Evolutionary conservation across 2,888 invertebrate genomes (phyloP).

Genomic region (Limenitis arthemis): DNA sequence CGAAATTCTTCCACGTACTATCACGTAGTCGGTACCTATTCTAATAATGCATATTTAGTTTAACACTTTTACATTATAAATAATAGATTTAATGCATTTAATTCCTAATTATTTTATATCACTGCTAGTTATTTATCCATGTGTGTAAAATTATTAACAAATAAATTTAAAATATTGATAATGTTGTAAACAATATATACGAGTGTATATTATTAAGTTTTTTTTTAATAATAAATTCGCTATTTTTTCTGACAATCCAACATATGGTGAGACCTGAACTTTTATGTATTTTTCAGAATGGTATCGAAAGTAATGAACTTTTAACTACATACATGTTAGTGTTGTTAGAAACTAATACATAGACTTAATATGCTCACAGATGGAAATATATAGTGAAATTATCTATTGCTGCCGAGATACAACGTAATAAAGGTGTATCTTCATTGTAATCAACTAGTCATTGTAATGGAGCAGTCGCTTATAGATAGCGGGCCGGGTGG

Average conservation of each 20-base stretch:
- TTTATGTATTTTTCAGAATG: too few species aligned
- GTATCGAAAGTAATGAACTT: too few species aligned
- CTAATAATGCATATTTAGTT: slow-evolving; percentile 15
- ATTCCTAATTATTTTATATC: too few species aligned
- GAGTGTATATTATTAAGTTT: too few species aligned
- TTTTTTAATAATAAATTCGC: too few species aligned
- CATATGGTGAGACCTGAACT: too few species aligned
- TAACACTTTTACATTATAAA: not conserved
- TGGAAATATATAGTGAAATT: slow-evolving; percentile 40
- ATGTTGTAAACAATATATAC: too few species aligned
- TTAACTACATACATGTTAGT: too few species aligned
- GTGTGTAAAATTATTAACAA: too few species aligned
- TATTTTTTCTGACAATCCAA: too few species aligned
- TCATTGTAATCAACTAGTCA: slow-evolving; percentile 53
- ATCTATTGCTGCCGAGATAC: slow-evolving; percentile 49
- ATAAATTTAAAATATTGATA: too few species aligned
- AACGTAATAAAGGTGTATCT: slow-evolving; percentile 66
- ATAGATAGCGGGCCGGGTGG: slow-evolving; percentile 49
- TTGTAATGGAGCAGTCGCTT: slow-evolving; percentile 41
- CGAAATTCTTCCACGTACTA: slow-evolving; percentile 67
- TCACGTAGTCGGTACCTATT: slow-evolving; percentile 39
- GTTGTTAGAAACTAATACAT: slow-evolving; percentile 5
- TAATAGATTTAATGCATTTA: not conserved
- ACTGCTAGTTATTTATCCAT: too few species aligned
- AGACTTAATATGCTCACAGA: slow-evolving; percentile 14